Evolutionary conservation across 2,797 vertebrate genomes (phyloP).

Genomic region (Amphiprion clarkii): DNA sequence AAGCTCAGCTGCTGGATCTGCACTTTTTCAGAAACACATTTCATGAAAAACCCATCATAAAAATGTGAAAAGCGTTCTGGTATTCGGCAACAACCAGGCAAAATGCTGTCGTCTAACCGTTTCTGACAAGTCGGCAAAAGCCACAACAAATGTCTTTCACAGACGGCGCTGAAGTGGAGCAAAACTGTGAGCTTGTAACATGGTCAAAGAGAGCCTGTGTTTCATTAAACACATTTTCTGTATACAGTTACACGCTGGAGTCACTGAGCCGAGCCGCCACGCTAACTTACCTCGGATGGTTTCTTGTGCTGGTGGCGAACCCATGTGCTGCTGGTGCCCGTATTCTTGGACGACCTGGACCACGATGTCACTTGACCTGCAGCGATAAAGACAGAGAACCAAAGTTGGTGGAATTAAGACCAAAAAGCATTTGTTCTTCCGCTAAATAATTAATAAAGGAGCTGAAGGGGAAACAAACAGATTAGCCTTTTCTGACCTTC

Average conservation of each 20-base stretch:
- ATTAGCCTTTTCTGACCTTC: slow-evolving; percentile 4
- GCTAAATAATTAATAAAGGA: no score
- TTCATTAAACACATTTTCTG: slow-evolving; percentile 22
- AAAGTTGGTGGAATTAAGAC: background rate
- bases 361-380: slow-evolving; percentile 93
- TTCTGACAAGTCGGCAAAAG: slow-evolving; percentile 20
- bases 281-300: slow-evolving; percentile 91
- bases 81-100: slow-evolving; percentile 18
- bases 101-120: slow-evolving; percentile 24
- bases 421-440: background rate
- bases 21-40: background rate
- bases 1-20: slow-evolving; percentile 2
- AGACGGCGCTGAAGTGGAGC: slow-evolving; percentile 20
- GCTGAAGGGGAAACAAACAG: background rate
- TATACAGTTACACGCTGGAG: slow-evolving; percentile 1
- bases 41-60: slow-evolving; percentile 8
- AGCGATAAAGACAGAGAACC: slow-evolving; percentile 16
- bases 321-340: slow-evolving; percentile 91
- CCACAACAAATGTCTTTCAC: slow-evolving; percentile 32
- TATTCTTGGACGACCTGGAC: slow-evolving; percentile 92
- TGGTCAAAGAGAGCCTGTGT: slow-evolving; percentile 21
- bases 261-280: slow-evolving; percentile 11
- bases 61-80: slow-evolving; percentile 7
- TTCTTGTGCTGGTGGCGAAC: slow-evolving; percentile 94
- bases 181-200: slow-evolving; percentile 17